A percentile compares a stretch with the other conserved stretches of the same genome.
These are phyloP conservation scores for Toxotes jaculatrix DNA, from an alignment of 2,113 vertebrate genomes.

Conservation along the genomic window DNA sequence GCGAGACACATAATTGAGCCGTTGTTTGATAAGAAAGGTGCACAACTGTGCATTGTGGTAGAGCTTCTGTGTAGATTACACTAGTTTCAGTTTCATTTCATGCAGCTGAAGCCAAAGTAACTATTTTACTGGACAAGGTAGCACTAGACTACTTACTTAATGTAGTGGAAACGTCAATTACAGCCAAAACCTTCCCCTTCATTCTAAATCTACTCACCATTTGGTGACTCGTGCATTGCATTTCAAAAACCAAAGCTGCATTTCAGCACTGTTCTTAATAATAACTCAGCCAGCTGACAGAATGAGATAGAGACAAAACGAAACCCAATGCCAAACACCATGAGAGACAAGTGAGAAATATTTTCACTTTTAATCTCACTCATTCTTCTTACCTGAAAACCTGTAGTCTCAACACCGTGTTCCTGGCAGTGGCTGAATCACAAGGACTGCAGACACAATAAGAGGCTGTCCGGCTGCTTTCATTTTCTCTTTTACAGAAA, in stretches of 20 bases:
- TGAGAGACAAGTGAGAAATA: background rate
- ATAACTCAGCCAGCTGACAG: background rate
- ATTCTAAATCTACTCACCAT: background rate
- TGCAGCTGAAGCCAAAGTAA: background rate
- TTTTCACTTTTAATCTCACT: background rate
- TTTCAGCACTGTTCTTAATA: background rate
- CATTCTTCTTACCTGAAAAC: background rate
- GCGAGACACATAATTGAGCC: background rate
- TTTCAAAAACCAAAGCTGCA: background rate
- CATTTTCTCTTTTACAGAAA: background rate
- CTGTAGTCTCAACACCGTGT: too few species aligned
- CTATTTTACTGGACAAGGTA: background rate
- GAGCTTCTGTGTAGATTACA: background rate
- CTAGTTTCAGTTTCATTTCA: background rate
- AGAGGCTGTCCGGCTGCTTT: background rate
- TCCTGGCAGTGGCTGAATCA: background rate
- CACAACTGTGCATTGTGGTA: too few species aligned
- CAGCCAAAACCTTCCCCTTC: background rate
- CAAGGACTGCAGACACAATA: background rate
- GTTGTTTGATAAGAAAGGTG: background rate
- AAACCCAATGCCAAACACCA: background rate
- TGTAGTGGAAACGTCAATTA: background rate
- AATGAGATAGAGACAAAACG: background rate
- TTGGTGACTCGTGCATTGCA: background rate
- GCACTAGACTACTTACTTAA: background rate